These are phyloP conservation scores for Sitta carolinensis DNA, from an alignment of 2,797 vertebrate species.

Conservation along the genomic window DNA sequence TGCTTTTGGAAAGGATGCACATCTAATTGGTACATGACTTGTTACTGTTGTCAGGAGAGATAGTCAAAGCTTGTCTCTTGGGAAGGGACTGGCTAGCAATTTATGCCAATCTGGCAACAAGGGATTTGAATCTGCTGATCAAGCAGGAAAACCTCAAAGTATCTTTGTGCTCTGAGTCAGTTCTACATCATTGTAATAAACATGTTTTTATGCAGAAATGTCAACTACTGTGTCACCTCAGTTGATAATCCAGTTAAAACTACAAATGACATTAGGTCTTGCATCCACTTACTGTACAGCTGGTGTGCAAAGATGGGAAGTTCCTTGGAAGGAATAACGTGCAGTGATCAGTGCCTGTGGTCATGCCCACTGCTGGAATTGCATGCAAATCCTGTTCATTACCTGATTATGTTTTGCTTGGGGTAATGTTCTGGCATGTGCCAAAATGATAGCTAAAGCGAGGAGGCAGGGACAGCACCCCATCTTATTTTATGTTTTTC, in stretches of 20 bases:
- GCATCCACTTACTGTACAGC: neutral
- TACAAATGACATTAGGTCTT: neutral
- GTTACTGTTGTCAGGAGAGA: conserved; percentile 2
- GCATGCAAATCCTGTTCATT: conserved; percentile 43
- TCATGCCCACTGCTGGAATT: neutral
- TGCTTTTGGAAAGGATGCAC: neutral
- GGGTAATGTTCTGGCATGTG: conserved; percentile 28
- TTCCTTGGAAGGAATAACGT: neutral
- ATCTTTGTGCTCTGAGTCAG: conserved; percentile 38
- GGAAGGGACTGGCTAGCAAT: conserved; percentile 19
- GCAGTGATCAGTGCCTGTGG: neutral
- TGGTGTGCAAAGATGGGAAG: neutral
- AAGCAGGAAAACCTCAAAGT: conserved; percentile 38
- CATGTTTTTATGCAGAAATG: conserved; percentile 14
- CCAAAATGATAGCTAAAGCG: conserved; percentile 45
- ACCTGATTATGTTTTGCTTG: conserved; percentile 22
- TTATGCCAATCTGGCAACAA: conserved; percentile 30
- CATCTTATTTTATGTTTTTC: neutral
- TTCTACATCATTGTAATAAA: conserved; percentile 24
- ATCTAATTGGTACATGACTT: conserved; percentile 5
- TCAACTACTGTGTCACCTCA: neutral
- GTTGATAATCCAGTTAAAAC: neutral
- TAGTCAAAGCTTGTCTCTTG: conserved; percentile 21
- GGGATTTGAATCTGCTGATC: conserved; percentile 59
- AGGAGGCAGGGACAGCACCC: conserved; percentile 15